These are phyloP conservation scores for Meandrusa payeni DNA, from an alignment of 2,888 invertebrate species.

Conservation along the genomic window DNA sequence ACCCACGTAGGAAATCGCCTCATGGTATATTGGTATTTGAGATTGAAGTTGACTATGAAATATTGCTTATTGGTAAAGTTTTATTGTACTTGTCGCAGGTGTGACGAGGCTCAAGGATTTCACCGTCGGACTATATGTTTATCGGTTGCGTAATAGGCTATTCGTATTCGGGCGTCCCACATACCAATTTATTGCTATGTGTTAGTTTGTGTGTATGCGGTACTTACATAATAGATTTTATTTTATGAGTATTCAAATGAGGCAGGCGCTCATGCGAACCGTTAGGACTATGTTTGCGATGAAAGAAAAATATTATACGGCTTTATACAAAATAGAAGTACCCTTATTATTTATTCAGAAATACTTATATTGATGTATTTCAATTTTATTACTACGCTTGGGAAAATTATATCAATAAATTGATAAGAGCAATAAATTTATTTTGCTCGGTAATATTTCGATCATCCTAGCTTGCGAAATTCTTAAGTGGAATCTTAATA, in stretches of 20 bases:
- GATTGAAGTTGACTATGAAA: conserved; percentile 74
- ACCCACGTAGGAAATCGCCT: conserved; percentile 60
- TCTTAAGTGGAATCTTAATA: neutral
- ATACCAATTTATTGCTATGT: conserved; percentile 23
- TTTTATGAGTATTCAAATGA: conserved; percentile 27
- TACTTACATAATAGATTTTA: conserved; percentile 25
- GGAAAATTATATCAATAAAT: conserved; percentile 13
- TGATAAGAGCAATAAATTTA: conserved; percentile 17
- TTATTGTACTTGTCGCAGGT: conserved; percentile 74
- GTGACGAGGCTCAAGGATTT: conserved; percentile 57
- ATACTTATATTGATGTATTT: conserved; percentile 15
- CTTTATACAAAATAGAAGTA: conserved; percentile 18
- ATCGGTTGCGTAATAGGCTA: conserved; percentile 28
- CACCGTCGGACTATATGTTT: conserved; percentile 48
- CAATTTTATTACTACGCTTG: conserved; percentile 10
- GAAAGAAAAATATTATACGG: conserved; percentile 23
- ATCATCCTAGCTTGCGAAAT: conserved; percentile 1
- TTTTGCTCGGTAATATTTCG: conserved; percentile 10
- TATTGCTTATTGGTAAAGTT: conserved; percentile 78
- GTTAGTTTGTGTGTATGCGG: conserved; percentile 22
- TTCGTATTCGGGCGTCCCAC: conserved; percentile 23
- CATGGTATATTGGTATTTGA: conserved; percentile 75
- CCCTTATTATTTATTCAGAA: conserved; percentile 19
- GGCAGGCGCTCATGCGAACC: conserved; percentile 18
- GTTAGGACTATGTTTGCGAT: conserved; percentile 20